phyloP scores from a whole-genome alignment of 2,113 vertebrate genomes.

The Ochotona princeps region DNA sequence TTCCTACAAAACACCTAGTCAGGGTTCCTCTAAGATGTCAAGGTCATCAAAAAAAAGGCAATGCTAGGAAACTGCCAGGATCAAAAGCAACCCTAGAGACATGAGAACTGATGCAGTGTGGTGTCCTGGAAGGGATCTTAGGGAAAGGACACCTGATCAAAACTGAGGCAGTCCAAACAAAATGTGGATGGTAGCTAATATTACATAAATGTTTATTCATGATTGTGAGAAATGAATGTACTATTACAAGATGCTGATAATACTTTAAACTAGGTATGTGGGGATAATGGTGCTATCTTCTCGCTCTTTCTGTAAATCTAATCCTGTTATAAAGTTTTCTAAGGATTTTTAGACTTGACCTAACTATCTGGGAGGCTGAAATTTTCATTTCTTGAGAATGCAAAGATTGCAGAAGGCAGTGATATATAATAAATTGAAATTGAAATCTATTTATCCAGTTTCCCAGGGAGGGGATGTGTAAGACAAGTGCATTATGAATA shows the following conservation, averaged over 20 bases:
- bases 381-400: not conserved
- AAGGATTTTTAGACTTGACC: not conserved
- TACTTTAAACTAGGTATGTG: not conserved
- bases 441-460: not conserved
- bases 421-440: not conserved
- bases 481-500: not conserved
- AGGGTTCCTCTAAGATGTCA: not conserved
- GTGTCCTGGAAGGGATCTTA: not conserved
- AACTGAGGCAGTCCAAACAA: not conserved
- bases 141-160: not conserved
- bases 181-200: not conserved
- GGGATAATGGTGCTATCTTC: not conserved
- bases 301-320: not conserved
- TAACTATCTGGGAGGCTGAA: not conserved
- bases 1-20: not conserved
- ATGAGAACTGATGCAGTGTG: not conserved
- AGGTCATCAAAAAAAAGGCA: not conserved
- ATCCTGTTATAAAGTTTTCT: not conserved
- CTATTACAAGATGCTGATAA: not conserved
- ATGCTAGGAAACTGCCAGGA: not conserved
- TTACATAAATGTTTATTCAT: not conserved
- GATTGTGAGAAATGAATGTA: not conserved
- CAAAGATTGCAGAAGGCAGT: not conserved
- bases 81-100: not conserved
- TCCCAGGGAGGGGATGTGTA: not conserved